A percentile compares a stretch with the other conserved stretches of the same genome.
These are phyloP conservation scores for Halichoeres trimaculatus DNA, from an alignment of 2,113 vertebrate species.

Conservation along the genomic window DNA sequence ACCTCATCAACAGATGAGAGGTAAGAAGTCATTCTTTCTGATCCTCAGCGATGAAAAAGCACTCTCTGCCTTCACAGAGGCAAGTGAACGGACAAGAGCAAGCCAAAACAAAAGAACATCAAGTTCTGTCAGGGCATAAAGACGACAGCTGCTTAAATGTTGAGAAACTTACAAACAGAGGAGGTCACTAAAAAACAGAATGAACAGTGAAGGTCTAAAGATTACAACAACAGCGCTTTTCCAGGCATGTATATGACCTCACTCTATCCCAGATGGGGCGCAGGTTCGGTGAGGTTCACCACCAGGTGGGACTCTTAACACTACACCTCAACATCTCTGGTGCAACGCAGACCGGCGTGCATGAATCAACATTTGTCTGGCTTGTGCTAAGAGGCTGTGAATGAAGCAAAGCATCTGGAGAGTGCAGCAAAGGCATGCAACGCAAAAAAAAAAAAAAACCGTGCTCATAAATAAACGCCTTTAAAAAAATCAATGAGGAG, in stretches of 20 bases:
- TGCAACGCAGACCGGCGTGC: conserved; percentile 1
- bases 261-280: background rate
- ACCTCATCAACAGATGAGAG: conserved; percentile 59
- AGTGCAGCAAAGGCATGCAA: conserved; percentile 18
- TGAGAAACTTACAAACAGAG: conserved; percentile 19
- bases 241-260: conserved; percentile 32
- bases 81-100: conserved; percentile 42
- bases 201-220: conserved; percentile 11
- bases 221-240: conserved; percentile 23
- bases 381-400: conserved; percentile 20
- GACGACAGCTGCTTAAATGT: conserved; percentile 50
- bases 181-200: conserved; percentile 8
- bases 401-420: conserved; percentile 12
- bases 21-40: conserved; percentile 36
- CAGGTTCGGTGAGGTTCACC: conserved; percentile 39
- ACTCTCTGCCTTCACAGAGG: conserved; percentile 31
- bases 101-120: conserved; percentile 61
- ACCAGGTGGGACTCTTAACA: conserved; percentile 64
- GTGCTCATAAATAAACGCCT: conserved; percentile 53
- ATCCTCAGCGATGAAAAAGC: conserved; percentile 27
- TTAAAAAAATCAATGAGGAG: conserved; percentile 56
- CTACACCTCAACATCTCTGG: conserved; percentile 46
- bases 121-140: conserved; percentile 41
- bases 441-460: conserved; percentile 1
- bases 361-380: conserved; percentile 45